Percentiles rank a stretch among this genome's conserved stretches.
Conservation (phyloP, 1,140 invertebrate genomes). For the Drosophila tsacasi region DNA sequence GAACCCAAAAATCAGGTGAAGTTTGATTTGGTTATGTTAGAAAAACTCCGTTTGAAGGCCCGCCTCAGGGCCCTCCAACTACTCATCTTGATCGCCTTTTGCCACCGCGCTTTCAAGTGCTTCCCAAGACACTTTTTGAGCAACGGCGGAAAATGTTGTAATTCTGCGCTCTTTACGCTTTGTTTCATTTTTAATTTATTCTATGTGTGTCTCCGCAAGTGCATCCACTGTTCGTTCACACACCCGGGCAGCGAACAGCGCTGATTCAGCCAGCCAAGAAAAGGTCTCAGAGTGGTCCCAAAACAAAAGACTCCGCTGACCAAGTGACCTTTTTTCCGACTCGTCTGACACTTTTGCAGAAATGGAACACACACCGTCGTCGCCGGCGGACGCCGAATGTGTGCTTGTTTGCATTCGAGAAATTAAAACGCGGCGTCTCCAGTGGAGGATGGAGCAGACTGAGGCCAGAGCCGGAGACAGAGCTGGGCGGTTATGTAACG, state of each 20-base stretch:
- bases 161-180: conserved; percentile 82
- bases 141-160: conserved; percentile 81
- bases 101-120: conserved; percentile 36
- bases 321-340: conserved; percentile 74
- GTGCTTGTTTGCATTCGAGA: conserved; percentile 55
- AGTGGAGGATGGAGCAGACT: conserved; percentile 36
- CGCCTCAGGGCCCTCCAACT: neutral
- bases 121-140: conserved; percentile 67
- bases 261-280: conserved; percentile 38
- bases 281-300: conserved; percentile 70
- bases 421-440: conserved; percentile 50
- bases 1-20: neutral
- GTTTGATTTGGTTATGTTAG: neutral
- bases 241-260: conserved; percentile 23
- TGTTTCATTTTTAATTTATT: conserved; percentile 84
- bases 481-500: conserved; percentile 43
- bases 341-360: conserved; percentile 76
- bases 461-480: conserved; percentile 16
- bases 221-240: conserved; percentile 69
- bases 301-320: conserved; percentile 74
- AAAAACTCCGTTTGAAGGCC: neutral
- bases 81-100: conserved; percentile 28
- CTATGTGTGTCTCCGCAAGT: conserved; percentile 68
- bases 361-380: conserved; percentile 54
- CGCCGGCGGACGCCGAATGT: neutral